These are phyloP conservation scores for Argyresthia goedartella DNA, from an alignment of 2,888 invertebrate genomes.

Conservation along the genomic window DNA sequence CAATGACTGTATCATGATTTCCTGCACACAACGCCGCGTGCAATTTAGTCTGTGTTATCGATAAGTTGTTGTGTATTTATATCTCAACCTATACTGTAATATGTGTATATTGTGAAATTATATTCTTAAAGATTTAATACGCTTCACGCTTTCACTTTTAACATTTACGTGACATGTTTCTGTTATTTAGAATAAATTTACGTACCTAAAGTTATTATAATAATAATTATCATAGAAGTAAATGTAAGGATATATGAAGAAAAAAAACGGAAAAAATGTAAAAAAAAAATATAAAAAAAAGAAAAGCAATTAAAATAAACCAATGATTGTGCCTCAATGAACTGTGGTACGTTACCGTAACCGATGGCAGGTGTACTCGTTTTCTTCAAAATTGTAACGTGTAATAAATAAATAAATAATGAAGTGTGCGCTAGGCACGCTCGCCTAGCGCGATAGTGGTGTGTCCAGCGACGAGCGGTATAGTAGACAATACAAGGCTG, in stretches of 20 bases:
- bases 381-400: conserved; percentile 26
- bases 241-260: conserved; percentile 27
- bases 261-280: conserved; percentile 26
- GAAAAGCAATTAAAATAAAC: conserved; percentile 67
- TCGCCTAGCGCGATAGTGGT: neutral
- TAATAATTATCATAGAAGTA: conserved; percentile 56
- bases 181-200: conserved; percentile 71
- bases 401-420: conserved; percentile 37
- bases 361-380: conserved; percentile 63
- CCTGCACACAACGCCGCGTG: conserved; percentile 65
- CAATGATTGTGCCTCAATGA: conserved; percentile 72
- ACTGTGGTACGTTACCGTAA: conserved; percentile 71
- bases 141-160: conserved; percentile 68
- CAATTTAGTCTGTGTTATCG: conserved; percentile 70
- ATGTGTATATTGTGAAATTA: conserved; percentile 68
- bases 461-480: neutral
- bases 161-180: conserved; percentile 67
- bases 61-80: conserved; percentile 70
- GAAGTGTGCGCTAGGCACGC: conserved; percentile 28
- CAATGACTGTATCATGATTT: conserved; percentile 62
- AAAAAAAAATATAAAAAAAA: conserved; percentile 30
- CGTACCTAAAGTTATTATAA: conserved; percentile 67
- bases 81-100: conserved; percentile 63
- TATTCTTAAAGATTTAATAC: conserved; percentile 66
- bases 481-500: conserved; percentile 52